Conservation (phyloP, 2,797 vertebrate species). For the Nothura maculosa region DNA sequence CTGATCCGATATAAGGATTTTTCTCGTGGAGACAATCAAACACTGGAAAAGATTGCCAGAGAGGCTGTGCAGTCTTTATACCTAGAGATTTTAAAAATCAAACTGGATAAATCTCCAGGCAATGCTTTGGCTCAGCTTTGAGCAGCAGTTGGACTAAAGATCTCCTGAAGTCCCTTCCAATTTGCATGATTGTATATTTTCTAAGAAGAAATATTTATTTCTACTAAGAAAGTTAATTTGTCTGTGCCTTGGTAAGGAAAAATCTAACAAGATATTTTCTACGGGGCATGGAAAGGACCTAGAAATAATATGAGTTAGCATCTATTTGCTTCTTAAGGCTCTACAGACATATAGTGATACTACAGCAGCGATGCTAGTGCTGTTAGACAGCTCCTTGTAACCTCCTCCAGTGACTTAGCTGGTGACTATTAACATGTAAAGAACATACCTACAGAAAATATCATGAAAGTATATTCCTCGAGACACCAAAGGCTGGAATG, state of each 20-base stretch:
- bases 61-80: neutral
- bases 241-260: neutral
- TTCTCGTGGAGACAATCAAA: accelerated
- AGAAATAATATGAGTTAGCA: neutral
- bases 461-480: accelerated
- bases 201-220: neutral
- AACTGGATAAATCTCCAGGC: neutral
- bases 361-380: accelerated
- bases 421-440: neutral
- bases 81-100: neutral
- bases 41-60: neutral
- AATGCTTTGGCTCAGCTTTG: neutral
- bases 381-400: neutral
- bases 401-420: neutral
- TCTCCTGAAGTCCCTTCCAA: neutral
- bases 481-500: neutral
- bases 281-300: neutral
- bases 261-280: neutral
- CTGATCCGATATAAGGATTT: neutral
- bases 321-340: neutral
- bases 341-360: neutral
- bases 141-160: neutral
- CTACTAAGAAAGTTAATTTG: neutral
- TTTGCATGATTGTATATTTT: accelerated
- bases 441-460: neutral